A percentile compares a stretch with the other conserved stretches of the same genome.
Conservation (phyloP, 2,888 invertebrate species). For the Caenorhabditis panamensis region DNA sequence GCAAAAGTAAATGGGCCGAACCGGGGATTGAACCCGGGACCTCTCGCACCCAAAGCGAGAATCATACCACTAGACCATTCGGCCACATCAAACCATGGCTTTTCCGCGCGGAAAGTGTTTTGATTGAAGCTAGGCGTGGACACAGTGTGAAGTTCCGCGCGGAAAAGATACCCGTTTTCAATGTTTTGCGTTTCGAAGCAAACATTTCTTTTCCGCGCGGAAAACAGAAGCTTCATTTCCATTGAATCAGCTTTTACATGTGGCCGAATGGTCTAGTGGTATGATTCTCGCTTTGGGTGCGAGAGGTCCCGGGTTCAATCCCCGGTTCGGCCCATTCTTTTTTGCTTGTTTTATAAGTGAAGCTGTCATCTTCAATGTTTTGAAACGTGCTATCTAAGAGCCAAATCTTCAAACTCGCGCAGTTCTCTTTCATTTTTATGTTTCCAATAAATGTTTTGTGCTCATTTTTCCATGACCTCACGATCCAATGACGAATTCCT, state of each 20-base stretch:
- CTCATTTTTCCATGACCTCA: no score
- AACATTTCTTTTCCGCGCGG: not conserved
- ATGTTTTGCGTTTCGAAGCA: not conserved
- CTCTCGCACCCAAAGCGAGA: constrained; percentile 81
- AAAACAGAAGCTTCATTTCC: not conserved
- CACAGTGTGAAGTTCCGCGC: no score
- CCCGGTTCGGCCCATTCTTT: constrained; percentile 73
- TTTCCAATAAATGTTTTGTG: no score
- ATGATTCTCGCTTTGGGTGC: constrained; percentile 81
- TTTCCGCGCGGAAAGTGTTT: no score
- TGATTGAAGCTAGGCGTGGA: no score
- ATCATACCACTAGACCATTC: constrained; percentile 81
- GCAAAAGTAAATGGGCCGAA: constrained; percentile 72
- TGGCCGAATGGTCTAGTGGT: constrained; percentile 79
- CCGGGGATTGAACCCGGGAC: constrained; percentile 80
- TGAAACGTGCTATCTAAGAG: no score
- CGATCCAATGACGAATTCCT: not conserved
- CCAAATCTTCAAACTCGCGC: no score
- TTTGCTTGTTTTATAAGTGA: no score
- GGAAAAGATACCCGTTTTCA: not conserved
- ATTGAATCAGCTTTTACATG: not conserved
- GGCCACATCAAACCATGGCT: no score
- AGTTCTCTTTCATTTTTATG: no score
- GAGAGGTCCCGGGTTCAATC: constrained; percentile 81
- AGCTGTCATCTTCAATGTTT: no score